phyloP scores from a whole-genome alignment of 2,888 invertebrate genomes.

The Scaptomyza polygonia region DNA sequence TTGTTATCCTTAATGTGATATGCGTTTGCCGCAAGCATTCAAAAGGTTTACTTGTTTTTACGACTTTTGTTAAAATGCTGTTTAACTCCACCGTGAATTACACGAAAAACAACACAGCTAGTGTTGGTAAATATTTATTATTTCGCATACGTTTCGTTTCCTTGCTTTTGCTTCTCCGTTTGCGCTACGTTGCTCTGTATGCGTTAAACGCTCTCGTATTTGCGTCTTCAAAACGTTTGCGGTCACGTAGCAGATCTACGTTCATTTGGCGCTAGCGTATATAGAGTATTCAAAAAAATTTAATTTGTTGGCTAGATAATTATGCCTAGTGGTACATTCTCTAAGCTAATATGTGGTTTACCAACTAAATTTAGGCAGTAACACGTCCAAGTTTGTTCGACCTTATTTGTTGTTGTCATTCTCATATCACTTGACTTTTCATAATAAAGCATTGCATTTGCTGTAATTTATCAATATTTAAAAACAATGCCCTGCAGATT shows the following conservation, averaged over 20 bases:
- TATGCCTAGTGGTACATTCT: too few species aligned
- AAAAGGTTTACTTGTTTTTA: slow-evolving; percentile 23
- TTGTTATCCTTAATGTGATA: slow-evolving; percentile 22
- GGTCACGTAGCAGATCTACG: neutral
- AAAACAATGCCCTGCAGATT: slow-evolving; percentile 29
- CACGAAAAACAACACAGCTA: slow-evolving; percentile 49
- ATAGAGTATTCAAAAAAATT: too few species aligned
- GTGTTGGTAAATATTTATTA: slow-evolving; percentile 25
- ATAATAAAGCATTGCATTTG: neutral
- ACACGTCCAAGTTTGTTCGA: neutral
- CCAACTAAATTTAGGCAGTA: neutral
- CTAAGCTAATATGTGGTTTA: too few species aligned
- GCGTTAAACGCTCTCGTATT: slow-evolving; percentile 7
- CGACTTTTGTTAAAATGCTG: slow-evolving; percentile 50
- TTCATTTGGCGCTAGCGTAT: neutral
- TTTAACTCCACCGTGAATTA: slow-evolving; percentile 55
- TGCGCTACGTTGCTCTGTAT: slow-evolving; percentile 7
- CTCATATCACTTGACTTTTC: slow-evolving; percentile 4
- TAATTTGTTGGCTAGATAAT: too few species aligned
- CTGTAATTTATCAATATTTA: neutral
- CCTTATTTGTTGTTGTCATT: neutral
- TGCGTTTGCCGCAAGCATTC: slow-evolving; percentile 12
- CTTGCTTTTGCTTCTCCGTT: neutral
- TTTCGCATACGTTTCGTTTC: neutral
- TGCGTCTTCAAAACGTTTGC: slow-evolving; percentile 4